Percentiles rank a stretch among this genome's conserved stretches.
phyloP scores from a whole-genome alignment of 2,113 vertebrate species.

The Syngnathus scovelli region DNA sequence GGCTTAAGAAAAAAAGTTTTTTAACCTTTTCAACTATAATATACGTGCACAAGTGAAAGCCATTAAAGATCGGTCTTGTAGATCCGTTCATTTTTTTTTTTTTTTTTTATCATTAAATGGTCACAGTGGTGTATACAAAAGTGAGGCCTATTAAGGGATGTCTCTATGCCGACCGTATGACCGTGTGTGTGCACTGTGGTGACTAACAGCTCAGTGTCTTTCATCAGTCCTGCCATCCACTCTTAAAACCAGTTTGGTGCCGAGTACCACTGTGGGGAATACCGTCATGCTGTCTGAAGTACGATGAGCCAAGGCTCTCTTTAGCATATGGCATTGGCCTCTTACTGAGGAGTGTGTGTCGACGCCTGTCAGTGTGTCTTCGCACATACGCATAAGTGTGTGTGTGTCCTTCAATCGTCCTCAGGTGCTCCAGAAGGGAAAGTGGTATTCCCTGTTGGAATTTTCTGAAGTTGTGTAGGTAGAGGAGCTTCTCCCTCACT shows the following conservation, averaged over 20 bases:
- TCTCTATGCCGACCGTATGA: not conserved
- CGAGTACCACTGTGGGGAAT: conserved; percentile 27
- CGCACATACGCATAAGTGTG: conserved; percentile 4
- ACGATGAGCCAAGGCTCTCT: conserved; percentile 48
- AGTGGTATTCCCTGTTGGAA: conserved; percentile 36
- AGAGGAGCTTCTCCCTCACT: conserved; percentile 14
- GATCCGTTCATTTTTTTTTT: too few relatives aligned
- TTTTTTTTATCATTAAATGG: too few relatives aligned
- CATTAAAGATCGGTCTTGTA: not conserved
- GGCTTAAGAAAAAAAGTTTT: not conserved
- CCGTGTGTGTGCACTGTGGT: not conserved
- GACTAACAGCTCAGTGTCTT: conserved; percentile 4
- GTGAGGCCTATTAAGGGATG: not conserved
- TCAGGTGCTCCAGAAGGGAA: conserved; percentile 42
- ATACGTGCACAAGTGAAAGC: not conserved
- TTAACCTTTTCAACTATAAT: not conserved
- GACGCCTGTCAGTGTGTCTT: conserved; percentile 11
- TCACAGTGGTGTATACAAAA: not conserved
- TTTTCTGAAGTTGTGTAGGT: conserved; percentile 24
- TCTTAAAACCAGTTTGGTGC: not conserved
- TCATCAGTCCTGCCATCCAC: not conserved
- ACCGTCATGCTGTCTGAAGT: conserved; percentile 51
- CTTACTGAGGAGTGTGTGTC: conserved; percentile 6
- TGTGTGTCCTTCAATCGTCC: conserved; percentile 45
- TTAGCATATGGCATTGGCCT: conserved; percentile 41